Percentiles rank a stretch among this genome's conserved stretches.
Conservation (phyloP, 2,113 vertebrate species). For the Rhea pennata region DNA sequence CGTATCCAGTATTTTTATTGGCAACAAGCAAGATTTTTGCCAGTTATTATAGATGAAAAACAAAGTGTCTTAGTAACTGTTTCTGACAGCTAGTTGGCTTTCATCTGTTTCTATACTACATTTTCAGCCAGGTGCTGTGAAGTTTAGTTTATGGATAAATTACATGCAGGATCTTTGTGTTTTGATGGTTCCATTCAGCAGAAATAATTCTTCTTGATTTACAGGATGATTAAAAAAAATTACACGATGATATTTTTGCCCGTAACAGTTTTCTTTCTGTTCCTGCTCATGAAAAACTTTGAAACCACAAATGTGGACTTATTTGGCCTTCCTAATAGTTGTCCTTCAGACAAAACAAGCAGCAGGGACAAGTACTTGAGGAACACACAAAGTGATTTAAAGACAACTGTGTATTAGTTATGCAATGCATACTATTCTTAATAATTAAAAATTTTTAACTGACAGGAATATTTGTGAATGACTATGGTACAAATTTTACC, state of each 20-base stretch:
- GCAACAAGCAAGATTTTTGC: constrained; percentile 34
- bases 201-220: neutral
- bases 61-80: constrained; percentile 31
- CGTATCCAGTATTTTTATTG: constrained; percentile 50
- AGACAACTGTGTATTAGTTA: neutral
- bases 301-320: neutral
- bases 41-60: constrained; percentile 18
- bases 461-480: neutral
- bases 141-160: neutral
- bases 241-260: neutral
- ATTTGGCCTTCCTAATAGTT: neutral
- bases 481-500: neutral
- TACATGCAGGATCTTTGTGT: neutral
- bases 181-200: neutral
- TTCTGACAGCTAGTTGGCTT: constrained; percentile 57
- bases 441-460: neutral
- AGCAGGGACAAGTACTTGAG: neutral
- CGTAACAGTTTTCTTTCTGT: neutral
- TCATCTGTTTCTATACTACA: neutral
- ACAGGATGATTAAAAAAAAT: neutral
- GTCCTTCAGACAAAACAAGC: neutral
- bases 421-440: neutral
- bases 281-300: neutral
- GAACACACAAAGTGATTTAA: neutral
- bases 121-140: neutral